Evolutionary conservation across 2,113 vertebrate genomes (phyloP).

Genomic region (Haemorhous mexicanus): DNA sequence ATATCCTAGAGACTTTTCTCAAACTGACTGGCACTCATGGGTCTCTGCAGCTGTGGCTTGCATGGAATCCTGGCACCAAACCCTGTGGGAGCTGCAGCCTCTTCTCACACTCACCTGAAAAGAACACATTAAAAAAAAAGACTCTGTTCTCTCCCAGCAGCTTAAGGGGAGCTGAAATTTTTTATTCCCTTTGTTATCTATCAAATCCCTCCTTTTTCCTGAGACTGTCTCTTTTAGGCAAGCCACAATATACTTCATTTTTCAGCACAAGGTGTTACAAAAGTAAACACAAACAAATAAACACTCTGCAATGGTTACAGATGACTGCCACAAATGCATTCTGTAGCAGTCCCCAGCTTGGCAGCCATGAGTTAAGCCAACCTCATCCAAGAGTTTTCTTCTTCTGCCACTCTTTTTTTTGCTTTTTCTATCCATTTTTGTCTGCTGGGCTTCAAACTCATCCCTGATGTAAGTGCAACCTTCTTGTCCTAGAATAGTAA

Average conservation of each 20-base stretch:
- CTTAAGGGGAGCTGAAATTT: background rate
- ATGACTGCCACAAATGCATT: background rate
- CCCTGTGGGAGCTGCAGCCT: background rate
- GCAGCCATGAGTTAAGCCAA: background rate
- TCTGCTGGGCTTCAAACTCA: background rate
- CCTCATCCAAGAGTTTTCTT: background rate
- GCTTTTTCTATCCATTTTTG: background rate
- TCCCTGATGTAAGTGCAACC: background rate
- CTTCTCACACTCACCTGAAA: background rate
- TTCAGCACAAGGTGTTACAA: no score
- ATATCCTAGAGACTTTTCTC: background rate
- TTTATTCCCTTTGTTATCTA: background rate
- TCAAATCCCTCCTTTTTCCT: background rate
- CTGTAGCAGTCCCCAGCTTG: background rate
- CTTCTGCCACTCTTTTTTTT: background rate
- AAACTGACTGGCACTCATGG: background rate
- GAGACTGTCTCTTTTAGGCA: background rate
- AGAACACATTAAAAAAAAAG: background rate
- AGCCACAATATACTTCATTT: fast-evolving
- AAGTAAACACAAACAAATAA: background rate
- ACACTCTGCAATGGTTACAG: background rate
- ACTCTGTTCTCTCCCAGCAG: background rate
- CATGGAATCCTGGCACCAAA: background rate
- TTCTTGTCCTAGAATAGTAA: no score
- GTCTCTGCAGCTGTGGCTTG: background rate